These are phyloP conservation scores for Phylloscopus trochilus DNA, from an alignment of 2,113 vertebrate genomes.

Conservation along the genomic window DNA sequence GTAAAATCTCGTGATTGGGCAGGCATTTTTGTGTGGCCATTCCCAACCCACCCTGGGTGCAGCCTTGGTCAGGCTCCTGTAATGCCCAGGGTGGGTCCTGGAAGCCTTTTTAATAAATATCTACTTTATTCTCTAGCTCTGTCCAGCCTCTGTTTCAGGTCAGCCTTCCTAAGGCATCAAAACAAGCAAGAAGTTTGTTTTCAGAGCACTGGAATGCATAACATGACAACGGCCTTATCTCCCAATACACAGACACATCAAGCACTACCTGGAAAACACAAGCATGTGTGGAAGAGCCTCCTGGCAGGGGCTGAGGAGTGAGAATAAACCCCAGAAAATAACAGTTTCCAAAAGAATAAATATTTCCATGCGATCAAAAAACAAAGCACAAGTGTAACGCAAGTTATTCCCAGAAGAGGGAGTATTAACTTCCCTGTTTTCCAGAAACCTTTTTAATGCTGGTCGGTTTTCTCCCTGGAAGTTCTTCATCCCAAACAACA, in stretches of 20 bases:
- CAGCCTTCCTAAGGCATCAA: too few relatives aligned
- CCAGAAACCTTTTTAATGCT: not conserved
- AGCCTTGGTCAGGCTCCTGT: too few relatives aligned
- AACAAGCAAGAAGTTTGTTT: not conserved
- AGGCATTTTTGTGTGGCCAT: too few relatives aligned
- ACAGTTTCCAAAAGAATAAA: accelerated
- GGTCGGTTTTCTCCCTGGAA: not conserved
- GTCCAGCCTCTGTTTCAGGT: too few relatives aligned
- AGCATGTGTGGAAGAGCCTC: not conserved
- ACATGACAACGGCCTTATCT: not conserved
- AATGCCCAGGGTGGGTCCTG: too few relatives aligned
- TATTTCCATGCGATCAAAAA: not conserved
- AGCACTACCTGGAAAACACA: too few relatives aligned
- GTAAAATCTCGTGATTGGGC: too few relatives aligned
- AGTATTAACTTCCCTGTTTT: not conserved
- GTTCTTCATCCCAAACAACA: not conserved
- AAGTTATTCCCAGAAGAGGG: not conserved
- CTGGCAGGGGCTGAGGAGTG: too few relatives aligned
- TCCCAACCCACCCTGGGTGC: too few relatives aligned
- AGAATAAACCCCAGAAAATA: not conserved
- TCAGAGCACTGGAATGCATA: accelerated
- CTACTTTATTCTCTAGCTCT: too few relatives aligned
- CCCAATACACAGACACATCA: accelerated
- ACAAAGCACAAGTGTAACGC: not conserved
- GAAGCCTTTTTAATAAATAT: too few relatives aligned